Evolutionary conservation across 1,140 invertebrate species (phyloP).

Genomic region (Philaenus spumarius): DNA sequence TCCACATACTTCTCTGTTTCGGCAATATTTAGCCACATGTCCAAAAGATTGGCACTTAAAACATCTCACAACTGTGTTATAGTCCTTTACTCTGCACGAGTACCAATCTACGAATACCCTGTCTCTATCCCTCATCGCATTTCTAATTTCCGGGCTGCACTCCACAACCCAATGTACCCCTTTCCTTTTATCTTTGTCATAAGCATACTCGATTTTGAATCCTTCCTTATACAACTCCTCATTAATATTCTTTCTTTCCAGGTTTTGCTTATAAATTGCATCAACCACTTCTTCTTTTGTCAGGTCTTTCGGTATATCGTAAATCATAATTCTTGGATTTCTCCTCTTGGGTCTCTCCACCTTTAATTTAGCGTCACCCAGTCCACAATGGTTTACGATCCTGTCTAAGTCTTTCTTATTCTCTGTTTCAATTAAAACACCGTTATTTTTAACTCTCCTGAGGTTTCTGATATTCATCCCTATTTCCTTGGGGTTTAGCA

Average conservation of each 20-base stretch:
- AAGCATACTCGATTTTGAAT: not conserved
- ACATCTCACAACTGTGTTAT: slow-evolving; percentile 12
- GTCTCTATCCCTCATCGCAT: not conserved
- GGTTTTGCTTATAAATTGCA: too few species aligned
- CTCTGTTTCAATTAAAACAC: not conserved
- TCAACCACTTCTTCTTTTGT: not conserved
- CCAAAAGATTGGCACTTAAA: slow-evolving; percentile 21
- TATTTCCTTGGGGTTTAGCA: not conserved
- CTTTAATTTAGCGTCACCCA: not conserved
- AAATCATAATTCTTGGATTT: not conserved
- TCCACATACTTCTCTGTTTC: not conserved
- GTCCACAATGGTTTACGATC: not conserved
- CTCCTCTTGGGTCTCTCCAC: not conserved
- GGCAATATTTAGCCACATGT: slow-evolving; percentile 14
- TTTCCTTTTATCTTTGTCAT: not conserved
- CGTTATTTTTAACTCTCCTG: not conserved
- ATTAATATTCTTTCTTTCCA: too few species aligned
- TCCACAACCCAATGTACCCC: not conserved
- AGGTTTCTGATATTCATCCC: not conserved
- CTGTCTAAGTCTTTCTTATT: not conserved
- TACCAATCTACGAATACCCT: slow-evolving; percentile 7
- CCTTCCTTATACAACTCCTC: not conserved
- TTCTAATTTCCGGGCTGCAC: not conserved
- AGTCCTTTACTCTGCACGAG: slow-evolving; percentile 10
- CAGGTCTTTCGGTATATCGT: not conserved